Evolutionary conservation across 2,888 invertebrate species (phyloP), one percentile per base, ranked within the genome.

Genomic region (Agriopis leucophaearia): DNA sequence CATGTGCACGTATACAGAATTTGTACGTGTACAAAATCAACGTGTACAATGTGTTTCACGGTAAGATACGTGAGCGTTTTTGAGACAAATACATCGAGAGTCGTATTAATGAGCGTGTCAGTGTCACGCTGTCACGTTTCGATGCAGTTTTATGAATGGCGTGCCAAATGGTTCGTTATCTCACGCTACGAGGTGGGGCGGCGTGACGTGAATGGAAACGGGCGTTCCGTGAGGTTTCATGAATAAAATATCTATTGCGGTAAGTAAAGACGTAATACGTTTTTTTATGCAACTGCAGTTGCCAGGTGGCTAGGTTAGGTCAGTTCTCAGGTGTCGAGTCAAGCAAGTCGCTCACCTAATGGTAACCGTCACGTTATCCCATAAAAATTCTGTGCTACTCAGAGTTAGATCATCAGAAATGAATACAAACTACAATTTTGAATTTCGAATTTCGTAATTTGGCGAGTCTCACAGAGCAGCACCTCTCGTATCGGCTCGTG

Each of bases 61-160:
- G n/a, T n/a, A n/a, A n/a, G n/a, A n/a, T n/a, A 27, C 27, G 27
- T 27, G 27, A 27, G 27, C 0, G 27, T 27, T 27, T 27, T 12
- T 8, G 9, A 13, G 12, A 12, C 27, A 27, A 16, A 12, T 42
- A 10, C 12, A 9, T 10, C 5, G 27, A 27, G 27, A 27, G 1
- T 27, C 27, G 4, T 27, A 2, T 27, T 27, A 27, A 27, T 27
- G 27, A 27, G 27, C 27, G 27, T 52, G 12, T 4, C 15, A 15
- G n/a, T 38, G 48, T 59, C 58, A 40, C 16, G 10, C 42, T 12
- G 54, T 35, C 38, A 18, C 38, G 47, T 62, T 52, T 55, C 62
- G 42, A 50, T 56, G 63, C 50, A 50, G 42, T 27, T 50, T 54
- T n/a, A 35, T 63, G 56, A 63, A 63, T 58, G 51, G 52, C 56